Conservation (phyloP, 2,113 vertebrate species). For the Prochilodus magdalenae region DNA sequence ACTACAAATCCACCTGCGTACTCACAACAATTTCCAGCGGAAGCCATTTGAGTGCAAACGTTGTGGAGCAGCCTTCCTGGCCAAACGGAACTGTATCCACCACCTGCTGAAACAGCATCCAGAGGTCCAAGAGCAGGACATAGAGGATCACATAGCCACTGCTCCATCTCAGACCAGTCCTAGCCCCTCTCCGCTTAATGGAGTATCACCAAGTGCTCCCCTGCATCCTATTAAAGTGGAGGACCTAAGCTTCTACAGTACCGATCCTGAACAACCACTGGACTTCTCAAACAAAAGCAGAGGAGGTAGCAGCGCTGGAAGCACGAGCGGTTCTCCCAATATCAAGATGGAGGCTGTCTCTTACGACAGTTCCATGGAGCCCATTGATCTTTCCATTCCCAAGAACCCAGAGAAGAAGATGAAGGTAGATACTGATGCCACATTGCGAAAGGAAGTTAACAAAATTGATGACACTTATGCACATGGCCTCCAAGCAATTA, state of each 20-base stretch:
- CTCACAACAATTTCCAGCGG: slow-evolving; percentile 89
- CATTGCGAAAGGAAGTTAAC: slow-evolving; percentile 63
- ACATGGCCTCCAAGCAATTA: slow-evolving; percentile 21
- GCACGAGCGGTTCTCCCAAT: slow-evolving; percentile 16
- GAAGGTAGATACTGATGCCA: slow-evolving; percentile 51
- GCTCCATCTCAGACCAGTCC: slow-evolving; percentile 32
- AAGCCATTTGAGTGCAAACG: slow-evolving; percentile 94
- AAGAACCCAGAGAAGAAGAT: slow-evolving; percentile 81
- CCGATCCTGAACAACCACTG: slow-evolving; percentile 86
- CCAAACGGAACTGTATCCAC: slow-evolving; percentile 95
- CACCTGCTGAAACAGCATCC: slow-evolving; percentile 95
- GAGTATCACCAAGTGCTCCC: slow-evolving; percentile 21
- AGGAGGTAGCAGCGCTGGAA: slow-evolving; percentile 27
- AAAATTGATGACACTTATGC: slow-evolving; percentile 66
- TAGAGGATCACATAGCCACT: slow-evolving; percentile 66
- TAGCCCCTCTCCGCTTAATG: slow-evolving; percentile 34
- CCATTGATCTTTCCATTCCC: slow-evolving; percentile 94
- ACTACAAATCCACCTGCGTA: slow-evolving; percentile 92
- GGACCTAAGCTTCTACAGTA: slow-evolving; percentile 33
- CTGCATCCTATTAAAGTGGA: slow-evolving; percentile 49
- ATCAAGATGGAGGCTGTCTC: slow-evolving; percentile 43
- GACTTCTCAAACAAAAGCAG: slow-evolving; percentile 89
- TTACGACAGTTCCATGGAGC: slow-evolving; percentile 77
- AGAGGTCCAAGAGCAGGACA: slow-evolving; percentile 85
- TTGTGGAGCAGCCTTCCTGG: slow-evolving; percentile 89